Evolutionary conservation across 2,888 invertebrate genomes (phyloP).

Genomic region (Hololepta plana): DNA sequence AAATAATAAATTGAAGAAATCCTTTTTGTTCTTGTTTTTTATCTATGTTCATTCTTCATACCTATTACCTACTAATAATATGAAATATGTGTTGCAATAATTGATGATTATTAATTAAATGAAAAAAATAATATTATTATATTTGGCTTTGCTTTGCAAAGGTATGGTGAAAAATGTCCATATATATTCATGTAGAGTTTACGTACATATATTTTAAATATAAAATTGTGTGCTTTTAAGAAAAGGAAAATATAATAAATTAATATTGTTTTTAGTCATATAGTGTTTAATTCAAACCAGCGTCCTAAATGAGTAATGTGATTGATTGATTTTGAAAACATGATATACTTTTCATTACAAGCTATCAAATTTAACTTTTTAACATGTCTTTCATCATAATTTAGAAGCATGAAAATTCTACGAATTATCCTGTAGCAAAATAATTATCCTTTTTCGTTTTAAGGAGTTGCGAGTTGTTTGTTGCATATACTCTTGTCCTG

Average conservation of each 20-base stretch:
- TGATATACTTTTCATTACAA: too few relatives aligned
- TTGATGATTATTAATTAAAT: constrained; percentile 6
- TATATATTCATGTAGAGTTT: constrained; percentile 13
- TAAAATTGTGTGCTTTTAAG: constrained; percentile 10
- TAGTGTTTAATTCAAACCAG: too few relatives aligned
- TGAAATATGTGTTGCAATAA: constrained; percentile 11
- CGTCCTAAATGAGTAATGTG: too few relatives aligned
- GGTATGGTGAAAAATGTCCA: constrained; percentile 9
- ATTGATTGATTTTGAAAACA: too few relatives aligned
- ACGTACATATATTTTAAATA: constrained; percentile 9
- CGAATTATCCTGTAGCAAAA: too few relatives aligned
- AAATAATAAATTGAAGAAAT: neutral
- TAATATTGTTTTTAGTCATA: constrained; percentile 12
- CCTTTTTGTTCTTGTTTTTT: constrained; percentile 5
- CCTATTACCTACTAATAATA: constrained; percentile 1
- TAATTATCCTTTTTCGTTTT: too few relatives aligned
- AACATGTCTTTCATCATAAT: too few relatives aligned
- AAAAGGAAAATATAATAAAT: constrained; percentile 12
- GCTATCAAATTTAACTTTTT: too few relatives aligned
- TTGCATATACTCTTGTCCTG: too few relatives aligned
- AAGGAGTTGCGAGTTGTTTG: too few relatives aligned
- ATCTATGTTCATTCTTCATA: too few relatives aligned
- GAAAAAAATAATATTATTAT: constrained; percentile 6
- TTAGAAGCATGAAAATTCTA: too few relatives aligned
- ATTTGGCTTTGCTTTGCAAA: constrained; percentile 9